phyloP scores from a whole-genome alignment of 2,113 vertebrate species.

The Oxyura jamaicensis region DNA sequence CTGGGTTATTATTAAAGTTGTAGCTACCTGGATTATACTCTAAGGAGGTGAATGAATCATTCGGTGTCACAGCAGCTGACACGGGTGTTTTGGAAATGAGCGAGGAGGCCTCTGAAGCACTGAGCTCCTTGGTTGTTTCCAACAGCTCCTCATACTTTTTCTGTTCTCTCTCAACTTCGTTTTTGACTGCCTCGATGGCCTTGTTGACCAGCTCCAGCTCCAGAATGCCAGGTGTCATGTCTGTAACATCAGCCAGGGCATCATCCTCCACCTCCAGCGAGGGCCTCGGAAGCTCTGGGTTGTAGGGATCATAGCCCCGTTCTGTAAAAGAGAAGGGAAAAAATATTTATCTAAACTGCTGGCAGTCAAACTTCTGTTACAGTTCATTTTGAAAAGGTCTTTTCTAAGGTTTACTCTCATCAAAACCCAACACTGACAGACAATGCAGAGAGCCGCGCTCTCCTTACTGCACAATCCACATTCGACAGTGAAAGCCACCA shows the following conservation, averaged over 20 bases:
- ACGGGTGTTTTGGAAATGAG: not conserved
- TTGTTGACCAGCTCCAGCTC: constrained; percentile 92
- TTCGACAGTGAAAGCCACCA: not conserved
- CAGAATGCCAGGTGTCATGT: constrained; percentile 79
- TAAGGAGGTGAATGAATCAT: constrained; percentile 65
- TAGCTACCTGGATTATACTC: constrained; percentile 84
- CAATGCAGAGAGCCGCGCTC: not conserved
- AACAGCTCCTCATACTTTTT: constrained; percentile 89
- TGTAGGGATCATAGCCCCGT: constrained; percentile 92
- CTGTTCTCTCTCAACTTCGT: constrained; percentile 91
- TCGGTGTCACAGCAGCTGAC: constrained; percentile 3
- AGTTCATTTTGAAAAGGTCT: not conserved
- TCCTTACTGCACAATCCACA: fast-evolving
- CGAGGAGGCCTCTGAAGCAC: constrained; percentile 64
- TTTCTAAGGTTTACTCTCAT: not conserved
- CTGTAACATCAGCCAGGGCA: not conserved
- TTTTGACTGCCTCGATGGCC: constrained; percentile 92
- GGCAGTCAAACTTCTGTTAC: not conserved
- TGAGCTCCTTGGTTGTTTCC: constrained; percentile 69
- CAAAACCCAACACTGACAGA: not conserved
- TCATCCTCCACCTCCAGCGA: constrained; percentile 77
- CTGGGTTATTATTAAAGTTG: constrained; percentile 69
- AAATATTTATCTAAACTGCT: not conserved
- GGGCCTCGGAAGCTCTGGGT: constrained; percentile 86
- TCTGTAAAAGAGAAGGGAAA: constrained; percentile 68